Evolutionary conservation across 2,797 vertebrate genomes (phyloP).

Genomic region (Pipistrellus pipistrellus): DNA sequence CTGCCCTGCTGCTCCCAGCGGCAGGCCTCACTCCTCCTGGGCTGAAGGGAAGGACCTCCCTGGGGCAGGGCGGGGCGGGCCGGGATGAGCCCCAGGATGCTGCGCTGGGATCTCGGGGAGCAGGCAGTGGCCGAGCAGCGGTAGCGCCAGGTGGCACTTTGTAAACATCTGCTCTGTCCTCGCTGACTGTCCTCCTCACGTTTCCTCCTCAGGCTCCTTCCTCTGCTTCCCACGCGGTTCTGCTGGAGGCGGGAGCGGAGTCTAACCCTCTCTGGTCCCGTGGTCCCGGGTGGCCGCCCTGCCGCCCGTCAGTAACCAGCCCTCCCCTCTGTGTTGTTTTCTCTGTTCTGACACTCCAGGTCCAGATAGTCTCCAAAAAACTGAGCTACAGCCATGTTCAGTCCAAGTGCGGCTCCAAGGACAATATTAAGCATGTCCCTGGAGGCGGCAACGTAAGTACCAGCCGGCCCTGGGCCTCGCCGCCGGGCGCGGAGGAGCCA

Average conservation of each 20-base stretch:
- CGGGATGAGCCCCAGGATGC: too few species aligned
- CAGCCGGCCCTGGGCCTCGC: conserved; percentile 58
- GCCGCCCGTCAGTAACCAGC: conserved; percentile 86
- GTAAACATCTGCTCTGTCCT: not conserved
- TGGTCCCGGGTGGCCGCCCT: conserved; percentile 41
- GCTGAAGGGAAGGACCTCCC: not conserved
- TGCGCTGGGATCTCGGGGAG: not conserved
- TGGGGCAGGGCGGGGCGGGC: not conserved
- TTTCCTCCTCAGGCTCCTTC: not conserved
- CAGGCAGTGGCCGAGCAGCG: not conserved
- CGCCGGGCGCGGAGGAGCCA: conserved; percentile 17
- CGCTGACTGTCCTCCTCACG: not conserved
- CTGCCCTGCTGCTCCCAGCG: not conserved
- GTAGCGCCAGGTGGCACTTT: rapidly evolving
- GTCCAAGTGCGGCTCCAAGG: conserved; percentile 97
- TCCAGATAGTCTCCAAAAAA: conserved; percentile 99
- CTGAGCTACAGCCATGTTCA: conserved; percentile 99
- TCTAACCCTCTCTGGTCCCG: conserved; percentile 26
- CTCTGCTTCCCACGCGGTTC: not conserved
- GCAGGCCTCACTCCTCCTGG: not conserved
- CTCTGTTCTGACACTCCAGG: conserved; percentile 94
- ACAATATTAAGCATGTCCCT: conserved; percentile 98
- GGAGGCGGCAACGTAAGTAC: conserved; percentile 98
- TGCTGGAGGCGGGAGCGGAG: conserved; percentile 16
- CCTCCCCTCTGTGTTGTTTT: conserved; percentile 90